Evolutionary conservation across 2,113 vertebrate genomes (phyloP), one percentile per base, ranked within the genome.

Genomic region (Lipophrys pholis): DNA sequence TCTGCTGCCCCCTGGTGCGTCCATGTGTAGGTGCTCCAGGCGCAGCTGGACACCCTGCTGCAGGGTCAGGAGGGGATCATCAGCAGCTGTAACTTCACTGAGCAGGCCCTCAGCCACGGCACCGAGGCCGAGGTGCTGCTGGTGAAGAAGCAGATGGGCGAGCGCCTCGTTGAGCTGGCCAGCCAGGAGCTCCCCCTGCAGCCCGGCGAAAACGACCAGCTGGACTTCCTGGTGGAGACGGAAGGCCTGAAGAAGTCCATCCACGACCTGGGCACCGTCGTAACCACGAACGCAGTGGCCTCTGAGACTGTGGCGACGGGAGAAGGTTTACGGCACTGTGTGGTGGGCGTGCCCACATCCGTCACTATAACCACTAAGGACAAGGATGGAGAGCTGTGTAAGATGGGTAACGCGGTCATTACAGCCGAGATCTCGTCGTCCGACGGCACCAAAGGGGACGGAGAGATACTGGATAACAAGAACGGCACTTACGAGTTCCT

Each of bases 71-170:
- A 99, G 60, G 95, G 93, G 70, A 98, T 99, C 62, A 94, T 93
- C 90, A 98, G 96, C 83, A 96, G 96, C 92, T 99, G 97, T 78
- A 96, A 88, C 90, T 98, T 99, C 84, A 97, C 97, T 0, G 96
- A 97, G 56, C 97, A 97, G 89, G 96, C 97, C 1, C 95, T 99
- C 70, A 94, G 93, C 88, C 97, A 96, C 0, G 96, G 97, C 93
- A 96, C 95, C 0, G 98, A 98, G 87, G 97, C 96, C 0, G 98
- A 99, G 88, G 97, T 99, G 68, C 94, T 99, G 73, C 93, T 99
- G 87, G 96, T 98, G 56, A 97, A 96, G 94, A 98, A 98, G 85
- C 97, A 99, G 84, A 97, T 99, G 96, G 96, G 96, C 5, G 97
- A 97, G 86, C 95, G 96, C 49, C 94, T 99, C 53, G 89, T 90